Evolutionary conservation across 2,888 invertebrate species (phyloP).

Genomic region (Azorinus chamasolen): DNA sequence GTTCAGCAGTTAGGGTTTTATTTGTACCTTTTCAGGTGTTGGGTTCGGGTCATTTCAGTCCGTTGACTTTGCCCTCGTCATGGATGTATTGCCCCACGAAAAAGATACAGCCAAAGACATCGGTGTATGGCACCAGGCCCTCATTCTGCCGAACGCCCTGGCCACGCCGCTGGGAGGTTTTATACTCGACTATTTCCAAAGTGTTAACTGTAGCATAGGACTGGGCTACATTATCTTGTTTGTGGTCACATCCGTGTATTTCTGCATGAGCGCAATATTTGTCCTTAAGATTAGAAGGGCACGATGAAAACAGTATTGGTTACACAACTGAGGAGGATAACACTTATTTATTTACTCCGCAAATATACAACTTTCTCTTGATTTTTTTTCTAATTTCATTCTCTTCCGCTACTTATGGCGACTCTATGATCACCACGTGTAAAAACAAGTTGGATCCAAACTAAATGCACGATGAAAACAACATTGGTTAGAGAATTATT

Average conservation of each 20-base stretch:
- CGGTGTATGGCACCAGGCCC: constrained; percentile 85
- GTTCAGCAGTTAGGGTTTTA: too few relatives aligned
- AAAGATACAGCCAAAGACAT: constrained; percentile 84
- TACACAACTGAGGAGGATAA: too few relatives aligned
- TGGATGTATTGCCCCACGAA: constrained; percentile 85
- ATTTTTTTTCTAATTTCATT: too few relatives aligned
- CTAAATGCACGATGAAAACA: too few relatives aligned
- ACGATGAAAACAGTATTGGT: too few relatives aligned
- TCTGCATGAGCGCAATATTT: constrained; percentile 82
- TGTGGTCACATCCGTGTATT: constrained; percentile 81
- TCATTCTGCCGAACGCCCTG: constrained; percentile 85
- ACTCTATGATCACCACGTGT: too few relatives aligned
- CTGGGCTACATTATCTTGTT: constrained; percentile 85
- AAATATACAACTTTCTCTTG: too few relatives aligned
- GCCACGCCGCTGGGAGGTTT: constrained; percentile 85
- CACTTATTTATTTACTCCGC: too few relatives aligned
- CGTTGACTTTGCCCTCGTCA: constrained; percentile 85
- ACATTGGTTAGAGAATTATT: too few relatives aligned
- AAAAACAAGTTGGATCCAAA: too few relatives aligned
- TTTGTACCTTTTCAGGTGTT: constrained; percentile 73
- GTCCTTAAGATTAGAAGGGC: constrained; percentile 80
- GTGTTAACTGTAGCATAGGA: constrained; percentile 82
- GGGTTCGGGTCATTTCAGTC: constrained; percentile 85
- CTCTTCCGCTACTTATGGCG: too few relatives aligned
- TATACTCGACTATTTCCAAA: constrained; percentile 84